phyloP scores from a whole-genome alignment of 2,113 vertebrate genomes.

The Nicator chloris region DNA sequence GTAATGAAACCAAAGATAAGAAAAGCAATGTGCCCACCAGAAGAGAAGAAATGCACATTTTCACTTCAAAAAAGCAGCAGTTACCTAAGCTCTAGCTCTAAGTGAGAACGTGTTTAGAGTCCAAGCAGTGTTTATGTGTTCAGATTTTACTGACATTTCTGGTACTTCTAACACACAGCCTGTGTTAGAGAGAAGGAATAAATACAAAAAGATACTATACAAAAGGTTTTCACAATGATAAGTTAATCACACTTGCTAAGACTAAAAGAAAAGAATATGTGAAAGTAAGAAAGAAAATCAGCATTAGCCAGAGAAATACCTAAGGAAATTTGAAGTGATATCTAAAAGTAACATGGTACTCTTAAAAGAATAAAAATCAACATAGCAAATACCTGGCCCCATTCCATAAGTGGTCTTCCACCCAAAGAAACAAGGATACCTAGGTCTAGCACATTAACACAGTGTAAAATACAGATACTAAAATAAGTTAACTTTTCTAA shows the following conservation, averaged over 20 bases:
- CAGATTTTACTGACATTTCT: background rate
- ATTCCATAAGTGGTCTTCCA: background rate
- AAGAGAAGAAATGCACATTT: background rate
- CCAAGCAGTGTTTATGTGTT: background rate
- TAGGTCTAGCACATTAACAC: background rate
- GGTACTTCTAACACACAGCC: background rate
- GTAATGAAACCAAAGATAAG: background rate
- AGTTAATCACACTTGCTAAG: background rate
- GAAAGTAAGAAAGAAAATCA: background rate
- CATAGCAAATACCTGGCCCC: background rate
- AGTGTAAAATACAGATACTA: background rate
- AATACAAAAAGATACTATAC: background rate
- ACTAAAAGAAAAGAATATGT: background rate
- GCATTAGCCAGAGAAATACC: background rate
- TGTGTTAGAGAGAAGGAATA: background rate
- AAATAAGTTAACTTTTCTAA: background rate
- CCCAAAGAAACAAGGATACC: background rate
- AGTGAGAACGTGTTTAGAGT: background rate
- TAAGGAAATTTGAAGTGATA: background rate
- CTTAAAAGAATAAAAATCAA: background rate
- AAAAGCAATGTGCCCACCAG: background rate
- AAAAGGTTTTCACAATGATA: background rate
- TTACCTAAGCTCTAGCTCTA: background rate
- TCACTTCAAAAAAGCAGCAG: background rate
- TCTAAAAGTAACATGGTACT: background rate